phyloP scores from a whole-genome alignment of 2,888 invertebrate genomes.

The Gortyna flavago region DNA sequence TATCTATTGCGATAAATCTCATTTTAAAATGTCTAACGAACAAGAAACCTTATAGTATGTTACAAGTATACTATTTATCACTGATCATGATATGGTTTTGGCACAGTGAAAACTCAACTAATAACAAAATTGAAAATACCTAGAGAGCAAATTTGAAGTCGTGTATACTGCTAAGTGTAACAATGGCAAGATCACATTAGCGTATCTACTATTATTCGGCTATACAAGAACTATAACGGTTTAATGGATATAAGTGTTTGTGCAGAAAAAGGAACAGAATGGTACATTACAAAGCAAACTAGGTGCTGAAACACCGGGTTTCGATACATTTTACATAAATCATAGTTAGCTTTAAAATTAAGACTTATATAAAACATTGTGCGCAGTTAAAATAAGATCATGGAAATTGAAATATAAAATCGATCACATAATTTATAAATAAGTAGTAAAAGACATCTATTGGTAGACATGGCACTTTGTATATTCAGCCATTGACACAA shows the following conservation, averaged over 20 bases:
- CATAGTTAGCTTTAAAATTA: constrained; percentile 52
- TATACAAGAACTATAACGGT: constrained; percentile 39
- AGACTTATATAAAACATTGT: constrained; percentile 61
- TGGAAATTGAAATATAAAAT: constrained; percentile 49
- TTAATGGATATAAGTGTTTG: constrained; percentile 58
- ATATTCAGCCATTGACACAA: constrained; percentile 60
- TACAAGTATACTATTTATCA: constrained; percentile 78
- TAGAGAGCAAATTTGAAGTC: constrained; percentile 74
- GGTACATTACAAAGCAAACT: constrained; percentile 40
- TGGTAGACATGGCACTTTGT: constrained; percentile 69
- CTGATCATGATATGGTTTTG: constrained; percentile 88
- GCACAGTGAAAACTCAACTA: constrained; percentile 79
- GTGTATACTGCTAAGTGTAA: constrained; percentile 64
- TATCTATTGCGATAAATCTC: constrained; percentile 67
- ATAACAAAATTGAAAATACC: constrained; percentile 68
- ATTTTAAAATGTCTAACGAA: constrained; percentile 68
- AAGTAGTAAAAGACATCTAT: constrained; percentile 52
- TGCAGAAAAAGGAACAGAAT: constrained; percentile 61
- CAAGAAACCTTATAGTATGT: constrained; percentile 71
- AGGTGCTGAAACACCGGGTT: constrained; percentile 32
- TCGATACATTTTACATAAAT: constrained; percentile 37
- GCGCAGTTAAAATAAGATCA: constrained; percentile 59
- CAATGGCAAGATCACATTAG: constrained; percentile 76
- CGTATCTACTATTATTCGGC: constrained; percentile 60
- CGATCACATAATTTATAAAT: constrained; percentile 50